Conservation (phyloP, 2,888 invertebrate species). For the Calephelis perditalis region DNA sequence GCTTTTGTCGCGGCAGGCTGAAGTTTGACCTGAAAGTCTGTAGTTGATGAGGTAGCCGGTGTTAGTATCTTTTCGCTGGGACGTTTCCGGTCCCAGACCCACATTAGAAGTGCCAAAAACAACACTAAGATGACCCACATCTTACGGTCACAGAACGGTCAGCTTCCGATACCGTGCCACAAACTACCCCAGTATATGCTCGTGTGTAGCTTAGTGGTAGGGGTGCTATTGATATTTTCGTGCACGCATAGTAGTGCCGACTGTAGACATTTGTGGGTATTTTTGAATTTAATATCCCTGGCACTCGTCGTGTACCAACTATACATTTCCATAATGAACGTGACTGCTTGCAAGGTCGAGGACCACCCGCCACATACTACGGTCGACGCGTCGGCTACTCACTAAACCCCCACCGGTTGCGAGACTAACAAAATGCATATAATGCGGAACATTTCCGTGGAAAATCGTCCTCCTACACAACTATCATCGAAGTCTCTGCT, state of each 20-base stretch:
- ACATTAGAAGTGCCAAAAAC: not conserved
- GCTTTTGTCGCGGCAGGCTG: no score
- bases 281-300: not conserved
- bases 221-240: constrained; percentile 9
- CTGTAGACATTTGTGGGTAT: constrained; percentile 2
- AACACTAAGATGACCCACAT: constrained; percentile 13
- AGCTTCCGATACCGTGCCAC: constrained; percentile 3
- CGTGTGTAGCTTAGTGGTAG: constrained; percentile 2
- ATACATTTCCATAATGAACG: not conserved
- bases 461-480: not conserved
- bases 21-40: constrained; percentile 1
- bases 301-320: not conserved
- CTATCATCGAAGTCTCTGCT: not conserved
- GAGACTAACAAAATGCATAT: not conserved
- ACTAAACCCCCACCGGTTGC: not conserved
- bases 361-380: not conserved
- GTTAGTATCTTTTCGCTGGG: not conserved
- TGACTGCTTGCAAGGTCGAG: constrained; percentile 7
- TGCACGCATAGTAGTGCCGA: not conserved
- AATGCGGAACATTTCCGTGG: not conserved
- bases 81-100: not conserved
- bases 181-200: constrained; percentile 7
- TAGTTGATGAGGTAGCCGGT: not conserved
- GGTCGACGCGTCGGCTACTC: not conserved
- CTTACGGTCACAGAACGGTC: constrained; percentile 9